phyloP scores from a whole-genome alignment of 1,140 invertebrate genomes.

The Sarcophaga bullata region DNA sequence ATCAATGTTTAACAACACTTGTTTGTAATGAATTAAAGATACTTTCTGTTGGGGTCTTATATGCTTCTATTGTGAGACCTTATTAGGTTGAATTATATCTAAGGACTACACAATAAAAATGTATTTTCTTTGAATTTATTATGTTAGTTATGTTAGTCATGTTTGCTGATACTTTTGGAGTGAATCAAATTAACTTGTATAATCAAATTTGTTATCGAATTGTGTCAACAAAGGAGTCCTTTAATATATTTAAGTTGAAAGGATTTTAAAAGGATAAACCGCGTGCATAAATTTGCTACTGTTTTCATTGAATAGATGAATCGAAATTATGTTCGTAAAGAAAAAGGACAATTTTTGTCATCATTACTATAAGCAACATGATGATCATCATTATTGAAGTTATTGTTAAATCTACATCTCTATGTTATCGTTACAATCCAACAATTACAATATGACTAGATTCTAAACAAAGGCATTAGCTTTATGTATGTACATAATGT shows the following conservation, averaged over 20 bases:
- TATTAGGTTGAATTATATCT: too few species aligned
- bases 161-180: conserved; percentile 10
- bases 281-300: conserved; percentile 23
- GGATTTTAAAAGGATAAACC: conserved; percentile 4
- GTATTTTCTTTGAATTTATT: too few species aligned
- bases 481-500: conserved; percentile 9
- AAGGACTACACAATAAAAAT: too few species aligned
- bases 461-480: not conserved
- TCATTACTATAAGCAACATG: not conserved
- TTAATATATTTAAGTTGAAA: not conserved
- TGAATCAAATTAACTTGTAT: conserved; percentile 23
- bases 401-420: too few species aligned
- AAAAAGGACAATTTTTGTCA: not conserved
- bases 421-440: conserved; percentile 18
- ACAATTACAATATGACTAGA: not conserved
- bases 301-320: conserved; percentile 35
- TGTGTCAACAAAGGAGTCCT: not conserved
- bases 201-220: conserved; percentile 33
- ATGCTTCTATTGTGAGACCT: too few species aligned
- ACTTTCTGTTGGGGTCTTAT: too few species aligned
- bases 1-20: too few species aligned
- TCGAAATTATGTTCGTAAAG: not conserved
- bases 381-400: too few species aligned
- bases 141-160: not conserved
- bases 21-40: too few species aligned